Evolutionary conservation across 1,140 invertebrate species (phyloP).

Genomic region (Carposina sasakii): DNA sequence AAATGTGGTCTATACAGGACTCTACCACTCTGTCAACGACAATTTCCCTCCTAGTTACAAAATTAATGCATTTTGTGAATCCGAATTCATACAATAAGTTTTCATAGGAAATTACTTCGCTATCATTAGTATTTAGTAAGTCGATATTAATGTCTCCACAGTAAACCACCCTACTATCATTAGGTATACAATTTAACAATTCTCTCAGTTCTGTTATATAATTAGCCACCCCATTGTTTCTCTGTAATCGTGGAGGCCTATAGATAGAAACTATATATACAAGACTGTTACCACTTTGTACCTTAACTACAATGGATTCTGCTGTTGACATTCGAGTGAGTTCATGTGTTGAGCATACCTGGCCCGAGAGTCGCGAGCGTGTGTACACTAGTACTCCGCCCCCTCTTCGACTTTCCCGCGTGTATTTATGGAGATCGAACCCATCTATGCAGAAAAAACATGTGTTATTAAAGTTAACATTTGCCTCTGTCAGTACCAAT

Average conservation of each 20-base stretch:
- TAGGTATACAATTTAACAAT: not conserved
- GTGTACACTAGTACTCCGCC: slow-evolving; percentile 13
- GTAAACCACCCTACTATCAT: not conserved
- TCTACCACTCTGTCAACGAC: not conserved
- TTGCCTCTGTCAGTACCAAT: slow-evolving; percentile 15
- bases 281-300: not conserved
- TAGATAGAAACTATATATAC: slow-evolving; percentile 1
- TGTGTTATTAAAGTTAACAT: slow-evolving; percentile 9
- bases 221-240: not conserved
- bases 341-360: not conserved
- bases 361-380: not conserved
- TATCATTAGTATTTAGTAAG: slow-evolving; percentile 1
- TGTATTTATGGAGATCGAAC: slow-evolving; percentile 1
- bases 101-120: slow-evolving; percentile 4
- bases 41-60: slow-evolving; percentile 6
- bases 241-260: not conserved
- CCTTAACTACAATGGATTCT: not conserved
- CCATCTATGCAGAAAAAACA: slow-evolving; percentile 4
- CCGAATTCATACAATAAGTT: slow-evolving; percentile 8
- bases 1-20: slow-evolving; percentile 11
- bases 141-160: slow-evolving; percentile 14
- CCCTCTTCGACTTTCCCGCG: slow-evolving; percentile 5
- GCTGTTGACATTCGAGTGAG: not conserved
- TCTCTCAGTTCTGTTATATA: not conserved
- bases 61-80: not conserved